Base-by-base conservation (phyloP, 2,113 vertebrate species). In the Xenopus laevis region DNA sequence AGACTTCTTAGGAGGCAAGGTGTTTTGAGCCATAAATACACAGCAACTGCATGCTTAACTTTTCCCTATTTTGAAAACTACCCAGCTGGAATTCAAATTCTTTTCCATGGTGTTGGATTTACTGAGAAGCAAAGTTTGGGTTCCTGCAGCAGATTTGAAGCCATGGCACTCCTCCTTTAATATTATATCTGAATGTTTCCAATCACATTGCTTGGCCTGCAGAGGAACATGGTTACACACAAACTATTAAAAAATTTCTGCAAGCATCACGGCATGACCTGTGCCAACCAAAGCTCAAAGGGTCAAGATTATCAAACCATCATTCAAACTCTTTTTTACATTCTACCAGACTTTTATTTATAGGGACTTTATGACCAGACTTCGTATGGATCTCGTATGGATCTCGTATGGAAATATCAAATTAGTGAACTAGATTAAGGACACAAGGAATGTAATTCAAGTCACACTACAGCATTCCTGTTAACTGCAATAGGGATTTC, bases 1-100 rank as follows among this genome's bases (percentile, higher is more conserved):
- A 91, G 89, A 89, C 90, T 93, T 92, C 90, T 91, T 90, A 90
- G 92, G 87, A 89, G 89, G 89, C 89, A 91, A 93, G 91, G 91
- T 92, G 90, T 93, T 93, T 91, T 90, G 89, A 92, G 88, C 89
- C 90, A 86, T 92, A 93, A 92, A 92, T 91, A 93, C 91, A 93
- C 91, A 92, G 90, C 91, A 91, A 92, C 90, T 91, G 90, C 91
- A 87, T 90, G 90, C 91, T 91, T 91, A 92, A 90, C 90, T 91
- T 91, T 92, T 90, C 88, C 23, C 89, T 92, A 92, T 92, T 93
- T 92, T 92, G 89, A 93, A 92, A 93, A 93, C 89, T 91, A 89
- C 91, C 86, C 91, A 91, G 92, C 90, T 92, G 91, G 91, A 90
- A 89, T 91, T 91, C 87, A 87, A 89, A 93, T 93, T 92, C 91